Evolutionary conservation across 2,888 invertebrate species (phyloP), one percentile per base, ranked within the genome.

Genomic region (Arctia plantaginis): DNA sequence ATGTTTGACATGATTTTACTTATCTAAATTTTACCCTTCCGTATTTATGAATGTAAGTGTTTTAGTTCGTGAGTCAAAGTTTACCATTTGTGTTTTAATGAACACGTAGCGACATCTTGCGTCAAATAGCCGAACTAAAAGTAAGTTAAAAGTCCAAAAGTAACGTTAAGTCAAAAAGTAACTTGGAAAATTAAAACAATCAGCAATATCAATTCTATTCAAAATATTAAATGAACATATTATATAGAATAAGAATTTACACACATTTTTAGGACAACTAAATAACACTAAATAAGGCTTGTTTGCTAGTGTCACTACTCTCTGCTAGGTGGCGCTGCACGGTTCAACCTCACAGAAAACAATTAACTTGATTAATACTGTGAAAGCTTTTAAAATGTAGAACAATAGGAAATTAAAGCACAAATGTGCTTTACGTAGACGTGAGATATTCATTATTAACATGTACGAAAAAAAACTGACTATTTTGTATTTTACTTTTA

Each of bases 271-370:
- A 15, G 0, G 7, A 18, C 10, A 27, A 13, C 15, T 30, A 0
- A 27, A 18, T 15, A 30, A 30, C 1, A 30, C 62, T 13, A 30
- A 35, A 18, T 8, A 0, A 6, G 20, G 18, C 18, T 18, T 13
- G 1, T 20, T 44, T 4, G 15, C 44, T 62, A 55, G 33, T 80
- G 65, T 66, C 51, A 51, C 84, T 77, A 85, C 67, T 81, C 13
- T 55, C 27, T 41, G 74, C 77, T 75, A 85, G 84, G 78, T 82
- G 84, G 84, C 84, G 84, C 77, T 84, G 66, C 51, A 20, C 13
- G 74, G 20, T 1, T 75, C 75, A 66, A 15, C 71, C 66, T 66
- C n/a, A 27, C 18, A 18, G n/a, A 18, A 20, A 44, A 8, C 27
- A 67, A 30, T 41, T 41, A 59, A 39, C 39, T 55, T 62, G 59